Percentiles rank a stretch among this genome's conserved stretches.
Conservation (phyloP, 2,797 vertebrate species). For the Poliocrania exsul region DNA sequence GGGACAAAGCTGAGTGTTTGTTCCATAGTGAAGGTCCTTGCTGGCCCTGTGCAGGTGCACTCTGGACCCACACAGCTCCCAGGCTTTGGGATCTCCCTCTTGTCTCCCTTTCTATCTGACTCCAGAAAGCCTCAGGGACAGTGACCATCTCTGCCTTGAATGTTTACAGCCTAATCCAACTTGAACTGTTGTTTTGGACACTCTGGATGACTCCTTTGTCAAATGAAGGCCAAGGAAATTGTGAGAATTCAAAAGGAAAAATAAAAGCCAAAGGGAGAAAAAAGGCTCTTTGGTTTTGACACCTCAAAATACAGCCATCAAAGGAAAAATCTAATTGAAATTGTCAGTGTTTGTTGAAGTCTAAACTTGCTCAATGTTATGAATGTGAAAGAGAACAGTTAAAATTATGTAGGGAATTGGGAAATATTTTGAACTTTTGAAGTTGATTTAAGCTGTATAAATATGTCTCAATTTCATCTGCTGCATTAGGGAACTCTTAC, state of each 20-base stretch:
- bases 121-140: background rate
- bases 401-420: constrained; percentile 24
- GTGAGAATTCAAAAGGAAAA: background rate
- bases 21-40: background rate
- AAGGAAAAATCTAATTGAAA: background rate
- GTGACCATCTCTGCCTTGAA: rapidly evolving
- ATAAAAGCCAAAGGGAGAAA: background rate
- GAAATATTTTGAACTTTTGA: constrained; percentile 9
- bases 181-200: background rate
- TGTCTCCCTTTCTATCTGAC: background rate
- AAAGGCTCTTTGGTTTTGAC: background rate
- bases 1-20: background rate
- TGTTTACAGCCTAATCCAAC: background rate
- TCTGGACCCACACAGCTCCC: background rate
- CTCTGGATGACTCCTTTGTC: background rate
- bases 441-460: constrained; percentile 17
- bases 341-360: background rate
- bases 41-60: background rate
- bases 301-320: background rate
- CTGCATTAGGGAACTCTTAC: background rate
- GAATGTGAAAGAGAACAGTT: background rate
- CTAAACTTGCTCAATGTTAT: background rate
- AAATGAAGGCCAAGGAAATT: background rate
- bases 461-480: constrained; percentile 21
- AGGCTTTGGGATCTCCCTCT: rapidly evolving